Conservation (phyloP, 2,113 vertebrate genomes). For the Nicator chloris region DNA sequence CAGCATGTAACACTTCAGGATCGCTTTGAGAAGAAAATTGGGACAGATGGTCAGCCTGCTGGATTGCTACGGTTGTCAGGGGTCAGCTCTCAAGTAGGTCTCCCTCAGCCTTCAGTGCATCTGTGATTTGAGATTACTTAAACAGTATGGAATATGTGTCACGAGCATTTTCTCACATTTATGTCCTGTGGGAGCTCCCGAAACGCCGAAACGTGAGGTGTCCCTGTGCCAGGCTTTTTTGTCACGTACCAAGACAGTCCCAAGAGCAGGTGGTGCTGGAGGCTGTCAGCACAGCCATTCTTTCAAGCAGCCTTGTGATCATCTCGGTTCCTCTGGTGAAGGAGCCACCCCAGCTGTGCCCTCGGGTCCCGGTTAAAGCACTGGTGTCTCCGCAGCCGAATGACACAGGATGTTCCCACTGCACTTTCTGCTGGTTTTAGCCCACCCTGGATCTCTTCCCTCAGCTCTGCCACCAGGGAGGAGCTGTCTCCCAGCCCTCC, state of each 20-base stretch:
- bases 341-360: not conserved
- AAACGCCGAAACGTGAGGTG: not conserved
- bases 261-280: fast-evolving
- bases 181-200: not conserved
- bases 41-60: not conserved
- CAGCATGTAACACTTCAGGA: not conserved
- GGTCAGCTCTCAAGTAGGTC: not conserved
- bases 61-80: not conserved
- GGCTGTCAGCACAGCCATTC: not conserved
- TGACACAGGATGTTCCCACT: fast-evolving
- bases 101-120: not conserved
- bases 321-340: not conserved
- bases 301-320: not conserved
- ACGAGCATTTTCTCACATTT: not conserved
- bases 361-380: not conserved
- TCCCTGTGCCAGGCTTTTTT: not conserved
- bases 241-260: not conserved
- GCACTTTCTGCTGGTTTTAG: not conserved
- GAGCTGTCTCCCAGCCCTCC: not conserved
- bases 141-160: not conserved
- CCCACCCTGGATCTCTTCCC: not conserved
- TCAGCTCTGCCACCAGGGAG: not conserved
- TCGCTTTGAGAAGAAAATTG: not conserved
- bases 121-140: not conserved
- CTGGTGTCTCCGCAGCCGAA: not conserved